A percentile compares a stretch with the other conserved stretches of the same genome.
phyloP scores from a whole-genome alignment of 1,140 invertebrate species.

The Triops cancriformis region DNA sequence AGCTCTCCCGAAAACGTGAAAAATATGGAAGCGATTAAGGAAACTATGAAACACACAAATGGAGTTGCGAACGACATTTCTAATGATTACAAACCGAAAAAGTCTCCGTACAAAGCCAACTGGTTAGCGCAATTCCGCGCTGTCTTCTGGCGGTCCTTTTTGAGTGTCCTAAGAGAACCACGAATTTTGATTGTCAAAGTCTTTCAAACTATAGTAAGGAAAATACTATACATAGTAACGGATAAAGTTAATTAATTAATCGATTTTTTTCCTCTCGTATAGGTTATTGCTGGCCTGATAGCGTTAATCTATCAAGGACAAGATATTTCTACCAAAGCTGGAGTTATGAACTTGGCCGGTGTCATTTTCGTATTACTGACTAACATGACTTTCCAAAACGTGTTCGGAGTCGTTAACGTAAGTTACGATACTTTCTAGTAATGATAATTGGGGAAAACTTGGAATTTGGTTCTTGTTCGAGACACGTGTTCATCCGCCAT shows the following conservation, averaged over 20 bases:
- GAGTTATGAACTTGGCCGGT: slow-evolving; percentile 92
- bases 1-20: slow-evolving; percentile 41
- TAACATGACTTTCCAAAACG: slow-evolving; percentile 89
- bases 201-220: slow-evolving; percentile 74
- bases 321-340: slow-evolving; percentile 63
- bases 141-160: slow-evolving; percentile 81
- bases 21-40: slow-evolving; percentile 30
- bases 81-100: slow-evolving; percentile 24
- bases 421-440: slow-evolving; percentile 39
- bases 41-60: slow-evolving; percentile 22
- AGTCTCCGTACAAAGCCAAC: slow-evolving; percentile 66
- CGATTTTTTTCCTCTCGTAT: slow-evolving; percentile 35
- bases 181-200: slow-evolving; percentile 78
- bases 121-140: slow-evolving; percentile 82
- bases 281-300: slow-evolving; percentile 78
- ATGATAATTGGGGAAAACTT: too few relatives aligned
- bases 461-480: too few relatives aligned
- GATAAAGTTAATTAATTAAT: neutral
- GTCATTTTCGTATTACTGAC: slow-evolving; percentile 86
- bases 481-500: too few relatives aligned
- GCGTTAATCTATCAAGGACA: slow-evolving; percentile 85
- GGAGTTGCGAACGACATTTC: slow-evolving; percentile 24
- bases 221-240: slow-evolving; percentile 31
- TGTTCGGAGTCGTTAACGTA: slow-evolving; percentile 75
- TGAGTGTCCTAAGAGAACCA: slow-evolving; percentile 79